Base-by-base conservation (phyloP, 2,113 vertebrate species). In the Tenebrosternarchus preto region DNA sequence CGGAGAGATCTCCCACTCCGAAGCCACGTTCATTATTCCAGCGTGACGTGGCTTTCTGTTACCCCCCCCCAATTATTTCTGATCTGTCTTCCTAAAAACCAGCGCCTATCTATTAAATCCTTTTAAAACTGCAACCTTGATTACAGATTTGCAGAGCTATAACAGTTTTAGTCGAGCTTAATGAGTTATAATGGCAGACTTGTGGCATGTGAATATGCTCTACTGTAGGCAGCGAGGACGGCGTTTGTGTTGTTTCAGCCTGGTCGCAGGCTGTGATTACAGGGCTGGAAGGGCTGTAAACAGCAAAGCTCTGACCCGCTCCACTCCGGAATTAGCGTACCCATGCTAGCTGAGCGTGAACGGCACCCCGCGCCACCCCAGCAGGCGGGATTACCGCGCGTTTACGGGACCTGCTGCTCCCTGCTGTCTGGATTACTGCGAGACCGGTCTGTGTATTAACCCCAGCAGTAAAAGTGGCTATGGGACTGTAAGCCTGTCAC, bases 151-250 rank as follows among this genome's bases (percentile, higher is more conserved):
- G 46, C 57, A 46, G 57, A 61, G 8, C 56, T 19, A 16, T 20
- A 61, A 75, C 36, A 80, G 66, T 70, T 78, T 82, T 84, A 80
- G 79, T 78, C 73, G 60, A 71, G 57, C 64, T 82, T 88, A 90
- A 90, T 85, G 78, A 89, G 68, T 76, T 59, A 84, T 85, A 89
- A 87, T 87, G 77, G 85, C 11, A 87, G 83, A 78, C 57, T 64
- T 31, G 82, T 75, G 74, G 5, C 33, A n/a, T 31, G 33, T 43
- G 61, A 78, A 36, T 64, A 64, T 72, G 50, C 63, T 69, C 74
- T 57, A 33, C 27, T 36, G 29, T 55, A 57, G 36, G 43, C 69
- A 66, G 82, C 80, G 22, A 9, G 20, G 55, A 16, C 19, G 56
- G 50, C 22, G n/a, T 71, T 68, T 81, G 69, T 57, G 57, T 24